These are phyloP conservation scores for Drosophila diplacantha DNA, from an alignment of 2,888 invertebrate genomes.

Conservation along the genomic window DNA sequence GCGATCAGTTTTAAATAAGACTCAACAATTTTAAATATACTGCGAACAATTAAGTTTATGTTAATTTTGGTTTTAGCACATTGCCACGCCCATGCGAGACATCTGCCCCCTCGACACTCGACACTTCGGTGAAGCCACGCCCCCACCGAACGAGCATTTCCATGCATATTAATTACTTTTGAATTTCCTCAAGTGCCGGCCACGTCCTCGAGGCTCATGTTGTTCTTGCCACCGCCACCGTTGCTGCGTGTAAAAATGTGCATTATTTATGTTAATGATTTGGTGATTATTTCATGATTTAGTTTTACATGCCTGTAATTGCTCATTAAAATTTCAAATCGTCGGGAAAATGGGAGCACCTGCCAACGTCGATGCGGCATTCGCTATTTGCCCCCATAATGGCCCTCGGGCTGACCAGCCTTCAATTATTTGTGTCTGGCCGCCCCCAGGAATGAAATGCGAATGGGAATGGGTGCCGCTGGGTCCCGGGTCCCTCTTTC, in stretches of 20 bases:
- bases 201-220: slow-evolving; percentile 31
- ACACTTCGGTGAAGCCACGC: background rate
- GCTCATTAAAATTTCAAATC: slow-evolving; percentile 62
- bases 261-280: slow-evolving; percentile 64
- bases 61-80: background rate
- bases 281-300: slow-evolving; percentile 56
- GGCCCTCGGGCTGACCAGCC: slow-evolving; percentile 24
- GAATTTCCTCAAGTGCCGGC: slow-evolving; percentile 26
- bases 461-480: background rate
- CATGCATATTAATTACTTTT: slow-evolving; percentile 65
- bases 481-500: background rate
- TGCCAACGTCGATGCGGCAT: background rate
- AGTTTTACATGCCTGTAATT: slow-evolving; percentile 51
- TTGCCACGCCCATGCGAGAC: slow-evolving; percentile 26
- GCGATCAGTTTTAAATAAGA: background rate
- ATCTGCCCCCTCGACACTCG: background rate
- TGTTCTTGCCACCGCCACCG: slow-evolving; percentile 32
- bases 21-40: too few species aligned
- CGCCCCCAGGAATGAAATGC: slow-evolving; percentile 4
- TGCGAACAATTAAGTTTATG: background rate
- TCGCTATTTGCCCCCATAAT: slow-evolving; percentile 26
- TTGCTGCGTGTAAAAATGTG: slow-evolving; percentile 34
- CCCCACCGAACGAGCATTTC: slow-evolving; percentile 36
- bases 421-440: slow-evolving; percentile 33
- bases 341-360: slow-evolving; percentile 27